Conservation (phyloP, 2,888 invertebrate species). For the Galerucella calmariensis region DNA sequence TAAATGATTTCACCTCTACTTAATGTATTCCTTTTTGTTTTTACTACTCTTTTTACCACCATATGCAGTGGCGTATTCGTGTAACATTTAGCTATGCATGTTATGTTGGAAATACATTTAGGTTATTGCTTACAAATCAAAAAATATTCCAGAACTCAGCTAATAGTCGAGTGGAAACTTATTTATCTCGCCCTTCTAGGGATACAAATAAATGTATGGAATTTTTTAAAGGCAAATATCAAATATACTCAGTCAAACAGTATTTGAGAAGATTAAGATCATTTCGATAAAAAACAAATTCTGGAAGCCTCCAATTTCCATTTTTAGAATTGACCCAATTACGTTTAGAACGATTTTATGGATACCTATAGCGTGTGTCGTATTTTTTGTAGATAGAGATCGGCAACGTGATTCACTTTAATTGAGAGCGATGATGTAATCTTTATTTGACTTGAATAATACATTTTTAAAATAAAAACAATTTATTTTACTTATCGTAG, state of each 20-base stretch:
- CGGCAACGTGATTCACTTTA: neutral
- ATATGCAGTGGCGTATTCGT: too few relatives aligned
- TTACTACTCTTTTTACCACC: too few relatives aligned
- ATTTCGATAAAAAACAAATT: neutral
- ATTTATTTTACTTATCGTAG: neutral
- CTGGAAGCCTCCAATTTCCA: neutral
- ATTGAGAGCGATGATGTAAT: constrained; percentile 5
- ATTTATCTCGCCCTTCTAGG: too few relatives aligned
- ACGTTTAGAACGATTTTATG: neutral
- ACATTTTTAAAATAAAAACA: neutral
- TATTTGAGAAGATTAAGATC: neutral
- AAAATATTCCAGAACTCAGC: too few relatives aligned
- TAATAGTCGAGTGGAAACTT: too few relatives aligned
- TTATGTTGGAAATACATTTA: too few relatives aligned
- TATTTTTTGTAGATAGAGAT: constrained; percentile 2
- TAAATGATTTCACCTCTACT: too few relatives aligned
- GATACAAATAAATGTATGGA: too few relatives aligned
- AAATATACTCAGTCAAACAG: neutral
- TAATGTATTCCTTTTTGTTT: too few relatives aligned
- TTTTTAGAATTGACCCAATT: constrained; percentile 3
- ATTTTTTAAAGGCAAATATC: too few relatives aligned
- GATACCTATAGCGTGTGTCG: neutral
- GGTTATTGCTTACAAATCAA: too few relatives aligned
- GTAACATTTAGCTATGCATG: too few relatives aligned
- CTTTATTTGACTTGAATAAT: constrained; percentile 8